phyloP scores from a whole-genome alignment of 2,797 vertebrate genomes.

The Sebastes vulpes region DNA sequence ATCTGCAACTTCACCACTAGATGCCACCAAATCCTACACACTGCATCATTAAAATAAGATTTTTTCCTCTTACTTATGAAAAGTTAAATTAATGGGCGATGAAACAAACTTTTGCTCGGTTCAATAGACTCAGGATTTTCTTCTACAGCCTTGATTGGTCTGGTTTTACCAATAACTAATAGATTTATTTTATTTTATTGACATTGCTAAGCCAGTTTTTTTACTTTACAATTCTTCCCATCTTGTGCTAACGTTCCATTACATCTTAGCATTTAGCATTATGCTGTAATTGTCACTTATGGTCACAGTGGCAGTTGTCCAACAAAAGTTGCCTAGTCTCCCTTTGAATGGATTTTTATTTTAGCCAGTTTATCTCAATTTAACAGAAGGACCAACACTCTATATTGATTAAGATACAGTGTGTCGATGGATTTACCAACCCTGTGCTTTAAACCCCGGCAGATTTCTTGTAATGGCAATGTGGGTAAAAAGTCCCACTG shows the following conservation, averaged over 20 bases:
- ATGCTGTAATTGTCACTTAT: neutral
- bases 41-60: neutral
- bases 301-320: neutral
- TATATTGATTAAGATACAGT: neutral
- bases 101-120: neutral
- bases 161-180: neutral
- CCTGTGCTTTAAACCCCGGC: neutral
- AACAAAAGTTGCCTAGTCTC: neutral
- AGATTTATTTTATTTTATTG: neutral
- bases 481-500: neutral
- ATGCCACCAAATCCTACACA: too few relatives aligned
- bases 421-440: neutral
- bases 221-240: neutral
- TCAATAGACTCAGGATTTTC: neutral
- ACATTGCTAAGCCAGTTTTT: neutral
- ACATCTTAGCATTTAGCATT: neutral
- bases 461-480: neutral
- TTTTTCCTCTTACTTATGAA: neutral
- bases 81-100: neutral
- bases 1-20: too few relatives aligned
- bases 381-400: neutral
- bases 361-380: neutral
- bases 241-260: neutral
- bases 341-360: neutral
- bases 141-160: neutral